Evolutionary conservation across 2,113 vertebrate species (phyloP), one percentile per base, ranked within the genome.

Genomic region (Elachura formosa): DNA sequence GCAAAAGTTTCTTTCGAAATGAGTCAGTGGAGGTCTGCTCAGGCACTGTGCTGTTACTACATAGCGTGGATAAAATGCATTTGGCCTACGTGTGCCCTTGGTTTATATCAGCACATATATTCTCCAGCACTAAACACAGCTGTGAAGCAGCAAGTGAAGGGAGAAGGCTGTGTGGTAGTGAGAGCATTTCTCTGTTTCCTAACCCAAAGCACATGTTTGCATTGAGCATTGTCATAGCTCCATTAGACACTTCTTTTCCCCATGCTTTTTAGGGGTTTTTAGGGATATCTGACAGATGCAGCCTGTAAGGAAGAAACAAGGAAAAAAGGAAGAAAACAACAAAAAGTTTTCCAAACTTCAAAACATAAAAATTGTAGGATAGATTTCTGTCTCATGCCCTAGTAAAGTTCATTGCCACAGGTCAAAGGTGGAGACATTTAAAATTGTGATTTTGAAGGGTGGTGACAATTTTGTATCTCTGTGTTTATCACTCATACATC

Each of bases 401-500:
- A 33, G 86, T 46, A 64, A 83, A 91, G 71, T 74, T 88, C 72
- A 76, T 49, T 93, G 61, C 23, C 31, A 61, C 51, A 48, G 87
- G 83, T 93, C 89, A 95, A 91, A 96, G 92, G 86, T 93, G 84
- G 22, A 94, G 86, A 52, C 86, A 73, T 89, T 86, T 94, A 93
- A 92, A 93, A 90, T 83, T 64, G 81, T 94, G 87, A 89, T 96
- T 92, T 77, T 96, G 94, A 96, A 94, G 54, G 76, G 94, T 96
- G 95, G 94, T 93, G 96, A 96, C 89, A 96, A 90, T 89, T 71
- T 59, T 94, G 93, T 96, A 89, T 96, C 95, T 95, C 69, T 93
- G 40, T 93, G 88, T 97, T 95, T 96, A 96, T 97, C 96, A 93
- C 83, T 91, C 86, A 69, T 93, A 89, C 95, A 97, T 96, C 94